phyloP scores from a whole-genome alignment of 2,797 vertebrate species.

The Acrossocheilus fasciatus region DNA sequence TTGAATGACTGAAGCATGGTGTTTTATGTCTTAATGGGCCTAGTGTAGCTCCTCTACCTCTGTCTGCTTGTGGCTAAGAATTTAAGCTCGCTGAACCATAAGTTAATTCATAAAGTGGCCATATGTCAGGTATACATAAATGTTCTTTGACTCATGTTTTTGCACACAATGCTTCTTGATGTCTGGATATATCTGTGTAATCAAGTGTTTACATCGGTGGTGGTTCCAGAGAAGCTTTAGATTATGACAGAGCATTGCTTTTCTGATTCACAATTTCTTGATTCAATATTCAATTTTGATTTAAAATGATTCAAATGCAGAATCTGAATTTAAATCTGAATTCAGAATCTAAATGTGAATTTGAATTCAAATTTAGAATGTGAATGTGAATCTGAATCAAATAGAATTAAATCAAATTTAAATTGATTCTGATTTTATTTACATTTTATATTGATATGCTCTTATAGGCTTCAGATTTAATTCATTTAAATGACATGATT shows the following conservation, averaged over 20 bases:
- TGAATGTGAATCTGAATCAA: background rate
- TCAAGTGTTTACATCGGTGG: background rate
- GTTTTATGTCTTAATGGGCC: constrained; percentile 25
- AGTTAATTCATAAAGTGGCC: constrained; percentile 17
- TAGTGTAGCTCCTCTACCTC: background rate
- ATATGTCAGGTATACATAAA: constrained; percentile 32
- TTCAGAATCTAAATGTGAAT: background rate
- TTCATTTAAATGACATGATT: background rate
- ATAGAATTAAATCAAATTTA: background rate
- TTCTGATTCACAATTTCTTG: background rate
- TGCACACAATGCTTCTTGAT: background rate
- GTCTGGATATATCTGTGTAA: background rate
- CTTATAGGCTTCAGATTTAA: background rate
- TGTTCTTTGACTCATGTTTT: constrained; percentile 17
- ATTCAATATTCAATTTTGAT: background rate
- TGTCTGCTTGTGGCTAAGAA: constrained; percentile 9
- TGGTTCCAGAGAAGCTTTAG: background rate
- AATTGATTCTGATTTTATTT: background rate
- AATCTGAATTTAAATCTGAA: background rate
- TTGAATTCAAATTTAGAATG: background rate
- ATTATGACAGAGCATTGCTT: background rate
- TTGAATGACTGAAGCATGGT: constrained; percentile 13
- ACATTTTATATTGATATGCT: background rate
- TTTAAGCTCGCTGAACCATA: constrained; percentile 16
- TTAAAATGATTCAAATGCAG: background rate